A percentile compares a stretch with the other conserved stretches of the same genome.
Conservation (phyloP, 2,888 invertebrate species). For the Chironomus riparius region DNA sequence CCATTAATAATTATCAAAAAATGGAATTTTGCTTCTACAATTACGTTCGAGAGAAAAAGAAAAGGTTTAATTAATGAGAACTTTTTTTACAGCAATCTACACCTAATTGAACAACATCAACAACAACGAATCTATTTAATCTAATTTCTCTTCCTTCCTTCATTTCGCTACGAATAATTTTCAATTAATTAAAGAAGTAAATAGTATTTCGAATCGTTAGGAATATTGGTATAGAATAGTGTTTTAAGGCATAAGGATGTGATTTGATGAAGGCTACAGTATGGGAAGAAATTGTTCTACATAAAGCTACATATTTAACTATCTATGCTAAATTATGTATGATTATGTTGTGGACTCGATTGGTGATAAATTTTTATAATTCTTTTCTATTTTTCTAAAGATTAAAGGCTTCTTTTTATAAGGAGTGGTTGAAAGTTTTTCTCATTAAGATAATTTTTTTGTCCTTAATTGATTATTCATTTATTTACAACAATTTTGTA, state of each 20-base stretch:
- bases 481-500: too few relatives aligned
- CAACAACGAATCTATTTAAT: not conserved
- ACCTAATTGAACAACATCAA: not conserved
- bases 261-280: not conserved
- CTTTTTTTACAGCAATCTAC: not conserved
- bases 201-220: not conserved
- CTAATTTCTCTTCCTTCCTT: not conserved
- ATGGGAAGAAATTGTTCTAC: not conserved
- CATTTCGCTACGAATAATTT: not conserved
- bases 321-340: not conserved
- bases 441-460: not conserved
- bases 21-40: too few relatives aligned
- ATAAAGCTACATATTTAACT: not conserved
- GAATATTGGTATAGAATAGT: not conserved
- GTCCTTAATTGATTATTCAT: not conserved
- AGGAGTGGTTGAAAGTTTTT: not conserved
- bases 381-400: not conserved
- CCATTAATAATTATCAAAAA: too few relatives aligned
- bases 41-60: too few relatives aligned
- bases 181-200: not conserved
- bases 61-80: too few relatives aligned
- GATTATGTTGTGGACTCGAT: not conserved
- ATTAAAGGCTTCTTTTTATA: not conserved
- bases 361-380: not conserved
- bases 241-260: not conserved